Percentiles rank a stretch among this genome's conserved stretches.
Evolutionary conservation across 2,113 vertebrate species (phyloP).

Genomic region (Prunella himalayana): DNA sequence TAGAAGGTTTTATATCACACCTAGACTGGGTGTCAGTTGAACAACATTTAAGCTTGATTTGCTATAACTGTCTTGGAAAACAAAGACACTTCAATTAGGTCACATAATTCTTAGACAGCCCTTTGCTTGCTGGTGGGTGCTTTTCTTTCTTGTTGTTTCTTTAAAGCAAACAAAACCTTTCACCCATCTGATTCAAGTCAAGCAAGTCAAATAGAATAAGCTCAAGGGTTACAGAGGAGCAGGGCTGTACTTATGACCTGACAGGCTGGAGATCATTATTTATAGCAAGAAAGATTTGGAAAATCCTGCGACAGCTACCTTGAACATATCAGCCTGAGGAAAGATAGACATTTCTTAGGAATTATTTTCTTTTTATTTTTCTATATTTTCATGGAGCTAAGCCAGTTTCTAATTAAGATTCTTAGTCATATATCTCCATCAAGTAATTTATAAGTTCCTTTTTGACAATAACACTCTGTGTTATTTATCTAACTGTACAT

Average conservation of each 20-base stretch:
- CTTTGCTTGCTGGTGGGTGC: background rate
- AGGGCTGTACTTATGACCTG: background rate
- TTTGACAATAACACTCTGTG: background rate
- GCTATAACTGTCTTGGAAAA: background rate
- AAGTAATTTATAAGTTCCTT: background rate
- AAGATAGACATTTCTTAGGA: background rate
- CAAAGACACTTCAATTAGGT: background rate
- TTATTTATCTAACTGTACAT: background rate
- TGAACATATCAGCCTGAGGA: background rate
- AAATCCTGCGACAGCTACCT: background rate
- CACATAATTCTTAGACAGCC: background rate
- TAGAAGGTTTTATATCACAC: background rate
- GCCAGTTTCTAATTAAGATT: background rate
- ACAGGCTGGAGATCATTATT: background rate
- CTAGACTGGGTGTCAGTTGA: background rate
- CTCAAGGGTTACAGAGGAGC: background rate
- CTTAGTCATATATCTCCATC: background rate
- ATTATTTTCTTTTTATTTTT: background rate
- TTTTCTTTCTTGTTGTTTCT: background rate
- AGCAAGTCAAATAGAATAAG: background rate
- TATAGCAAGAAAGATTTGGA: background rate
- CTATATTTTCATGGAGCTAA: background rate
- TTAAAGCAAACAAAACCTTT: constrained; percentile 22
- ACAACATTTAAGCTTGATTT: background rate
- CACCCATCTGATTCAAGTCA: background rate